Base-by-base conservation (phyloP, 2,113 vertebrate species). In the Okapia johnstoni region DNA sequence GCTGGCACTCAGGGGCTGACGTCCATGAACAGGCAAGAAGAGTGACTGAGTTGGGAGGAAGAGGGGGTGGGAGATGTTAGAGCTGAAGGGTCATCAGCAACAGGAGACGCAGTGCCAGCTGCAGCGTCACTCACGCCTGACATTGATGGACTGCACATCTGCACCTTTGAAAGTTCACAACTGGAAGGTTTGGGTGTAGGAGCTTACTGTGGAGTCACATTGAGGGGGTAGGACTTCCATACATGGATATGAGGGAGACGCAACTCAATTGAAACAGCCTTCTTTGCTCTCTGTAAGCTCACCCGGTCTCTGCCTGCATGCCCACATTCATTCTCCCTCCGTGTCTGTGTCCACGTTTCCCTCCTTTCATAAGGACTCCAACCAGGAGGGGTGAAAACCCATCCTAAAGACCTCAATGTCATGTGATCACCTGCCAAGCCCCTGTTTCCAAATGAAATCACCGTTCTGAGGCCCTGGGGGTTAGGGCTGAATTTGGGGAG, bases 141-240 rank as follows among this genome's bases (percentile, higher is more conserved):
- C 2, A 2, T 1, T 2, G 16, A 10, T n/a, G 33, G 63, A 2
- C 33, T 4, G 0, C 16, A 10, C 17, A 8, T 1, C 7, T 0
- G 17, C n/a, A 36, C 8, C 33, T 66, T 21, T 9, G 63, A 21
- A 36, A 66, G 63, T 11, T 66, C 63, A 21, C 63, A 17, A 5
- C 63, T n/a, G 5, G 63, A n/a, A 66, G 63, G 4, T 36, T 19
- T 66, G 33, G 33, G 63, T 19, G 33, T 4, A 19, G 33, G 33
- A 16, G 33, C 17, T 10, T n/a, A 10, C 63, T 0, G 17, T 19
- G 33, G 63, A 66, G 63, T 26, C 54, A 46, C 13, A 1, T 2
- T 79, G 25, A 21, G 5, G 8, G 30, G 21, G 16, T 3, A 26
- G 70, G 54, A 30, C 28, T 48, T 48, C 60, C 46, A 4, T 6